These are phyloP conservation scores for Nautilus pompilius DNA, from an alignment of 1,140 invertebrate genomes.

Conservation along the genomic window DNA sequence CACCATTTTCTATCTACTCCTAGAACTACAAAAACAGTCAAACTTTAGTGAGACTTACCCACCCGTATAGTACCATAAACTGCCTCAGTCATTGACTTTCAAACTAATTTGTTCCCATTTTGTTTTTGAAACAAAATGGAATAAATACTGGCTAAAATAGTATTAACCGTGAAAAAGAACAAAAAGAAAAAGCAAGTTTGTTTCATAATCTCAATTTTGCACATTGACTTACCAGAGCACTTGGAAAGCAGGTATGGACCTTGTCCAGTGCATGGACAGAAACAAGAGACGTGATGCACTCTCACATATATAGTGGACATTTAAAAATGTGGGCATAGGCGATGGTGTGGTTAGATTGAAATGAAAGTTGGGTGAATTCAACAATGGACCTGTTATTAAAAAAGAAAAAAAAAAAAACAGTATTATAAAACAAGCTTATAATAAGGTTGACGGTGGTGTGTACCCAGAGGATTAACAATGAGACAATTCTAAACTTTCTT, in stretches of 20 bases:
- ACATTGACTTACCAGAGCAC: slow-evolving; percentile 66
- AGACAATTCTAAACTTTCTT: no score
- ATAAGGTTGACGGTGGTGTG: no score
- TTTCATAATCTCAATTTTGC: neutral
- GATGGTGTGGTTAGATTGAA: slow-evolving; percentile 82
- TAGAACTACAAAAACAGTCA: no score
- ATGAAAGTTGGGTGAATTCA: slow-evolving; percentile 48
- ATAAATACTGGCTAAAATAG: neutral
- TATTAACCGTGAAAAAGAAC: neutral
- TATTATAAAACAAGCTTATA: no score
- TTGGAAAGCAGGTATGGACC: slow-evolving; percentile 79
- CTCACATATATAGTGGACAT: slow-evolving; percentile 88
- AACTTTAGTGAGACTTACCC: no score
- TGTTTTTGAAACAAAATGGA: slow-evolving; percentile 2
- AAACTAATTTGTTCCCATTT: no score
- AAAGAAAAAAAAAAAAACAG: neutral
- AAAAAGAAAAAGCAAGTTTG: neutral
- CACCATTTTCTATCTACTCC: no score
- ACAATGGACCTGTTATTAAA: slow-evolving; percentile 47
- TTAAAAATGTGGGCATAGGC: slow-evolving; percentile 76
- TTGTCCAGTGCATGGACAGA: slow-evolving; percentile 82
- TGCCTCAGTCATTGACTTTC: no score
- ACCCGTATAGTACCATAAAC: no score
- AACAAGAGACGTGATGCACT: slow-evolving; percentile 85
- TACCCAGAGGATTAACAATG: no score